These are phyloP conservation scores for Echinometra lucunter DNA, from an alignment of 53 echinoderm and acorn worm genomes.

Conservation along the genomic window DNA sequence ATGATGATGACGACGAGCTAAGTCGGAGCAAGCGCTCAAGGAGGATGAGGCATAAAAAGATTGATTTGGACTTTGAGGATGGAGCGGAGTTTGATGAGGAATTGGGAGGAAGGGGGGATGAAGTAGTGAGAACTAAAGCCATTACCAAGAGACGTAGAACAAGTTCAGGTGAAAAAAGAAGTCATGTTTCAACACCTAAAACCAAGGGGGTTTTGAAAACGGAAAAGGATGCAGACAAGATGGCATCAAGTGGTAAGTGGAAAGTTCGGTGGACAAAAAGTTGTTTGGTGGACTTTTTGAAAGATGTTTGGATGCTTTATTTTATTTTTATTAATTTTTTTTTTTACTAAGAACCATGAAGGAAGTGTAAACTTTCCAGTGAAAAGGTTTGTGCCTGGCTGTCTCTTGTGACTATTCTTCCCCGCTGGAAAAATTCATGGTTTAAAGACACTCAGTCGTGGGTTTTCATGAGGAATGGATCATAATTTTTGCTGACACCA, in stretches of 20 bases:
- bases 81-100: constrained; percentile 57
- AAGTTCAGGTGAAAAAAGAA: constrained; percentile 21
- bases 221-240: background rate
- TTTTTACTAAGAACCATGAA: no score
- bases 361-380: no score
- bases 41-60: constrained; percentile 50
- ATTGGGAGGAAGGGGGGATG: background rate
- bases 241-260: background rate
- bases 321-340: no score
- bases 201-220: background rate
- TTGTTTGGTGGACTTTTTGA: no score
- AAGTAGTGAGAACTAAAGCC: background rate
- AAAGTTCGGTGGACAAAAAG: background rate
- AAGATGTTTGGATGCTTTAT: no score
- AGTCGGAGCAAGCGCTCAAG: constrained; percentile 28
- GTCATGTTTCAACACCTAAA: background rate
- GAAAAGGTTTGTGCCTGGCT: no score
- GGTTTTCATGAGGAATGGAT: no score
- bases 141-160: background rate
- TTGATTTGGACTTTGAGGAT: constrained; percentile 62
- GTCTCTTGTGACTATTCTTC: no score
- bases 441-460: no score
- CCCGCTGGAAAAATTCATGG: no score
- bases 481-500: no score
- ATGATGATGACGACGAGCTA: constrained; percentile 29